Evolutionary conservation across 1,140 invertebrate genomes (phyloP), one percentile per base, ranked within the genome.

Genomic region (Listronotus oregonensis): DNA sequence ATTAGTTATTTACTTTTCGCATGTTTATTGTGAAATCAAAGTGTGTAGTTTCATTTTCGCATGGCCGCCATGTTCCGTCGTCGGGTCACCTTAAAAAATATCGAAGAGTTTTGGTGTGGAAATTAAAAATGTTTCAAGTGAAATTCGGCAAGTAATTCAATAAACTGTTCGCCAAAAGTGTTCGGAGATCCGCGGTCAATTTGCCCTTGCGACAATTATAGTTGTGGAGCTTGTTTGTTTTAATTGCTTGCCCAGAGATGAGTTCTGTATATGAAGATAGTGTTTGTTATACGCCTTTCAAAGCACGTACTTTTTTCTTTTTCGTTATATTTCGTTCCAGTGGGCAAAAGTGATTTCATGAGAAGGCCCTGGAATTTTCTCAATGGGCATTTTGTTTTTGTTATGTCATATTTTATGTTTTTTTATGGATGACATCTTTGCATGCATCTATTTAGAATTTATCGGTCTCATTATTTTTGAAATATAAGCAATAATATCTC

Each of bases 51-150:
- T 62, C 57, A 59, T 67, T 72, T 75, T 75, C 72, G 67, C 68
- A 75, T 75, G 75, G 74, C 74, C 66, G 75, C 75, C 75, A 77
- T 77, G 69, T 77, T 76, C 59, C 42, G 57, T 62, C 47, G 59
- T 69, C 67, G 68, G 66, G 42, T 66, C 40, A 66, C 39, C 50
- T 49, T 15, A 34, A 18, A 57, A 64, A 43, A 52, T 12, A 52
- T 21, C 21, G 17, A 55, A 39, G 14, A 66, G 42, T 34, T 46
- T 57, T 37, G 15, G 52, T 40, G 31, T 17, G 15, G 21, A 54
- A 55, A 59, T 42, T 57, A 27, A 50, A 31, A 50, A 34, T 42
- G 31, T 57, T 47, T 1, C n/a, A n/a, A 47, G 62, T 58, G 62
- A 50, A 47, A 39, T 18, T 32, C n/a, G 42, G 40, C 47, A 32